Conservation (phyloP, 2,888 invertebrate species). For the Stenolophus ochropezus region DNA sequence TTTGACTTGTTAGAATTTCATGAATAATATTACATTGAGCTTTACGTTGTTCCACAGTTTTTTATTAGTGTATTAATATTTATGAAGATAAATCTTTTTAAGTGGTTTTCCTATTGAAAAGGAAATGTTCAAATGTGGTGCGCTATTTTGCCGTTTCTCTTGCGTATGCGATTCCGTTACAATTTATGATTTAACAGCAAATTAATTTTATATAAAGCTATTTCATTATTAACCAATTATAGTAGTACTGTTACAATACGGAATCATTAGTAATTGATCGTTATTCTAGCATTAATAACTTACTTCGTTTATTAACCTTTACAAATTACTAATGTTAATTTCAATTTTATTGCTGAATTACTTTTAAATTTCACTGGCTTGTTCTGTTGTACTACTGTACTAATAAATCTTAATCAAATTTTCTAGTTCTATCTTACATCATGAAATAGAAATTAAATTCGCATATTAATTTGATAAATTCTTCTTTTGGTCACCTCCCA, state of each 20-base stretch:
- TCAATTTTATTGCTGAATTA: neutral
- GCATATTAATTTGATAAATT: no score
- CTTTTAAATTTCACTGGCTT: no score
- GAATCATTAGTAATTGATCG: neutral
- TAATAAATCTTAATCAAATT: no score
- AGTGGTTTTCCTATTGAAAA: conserved; percentile 1
- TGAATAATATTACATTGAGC: neutral
- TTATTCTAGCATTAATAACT: neutral
- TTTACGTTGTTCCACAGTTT: neutral
- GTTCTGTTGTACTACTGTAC: no score
- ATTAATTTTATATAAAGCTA: neutral
- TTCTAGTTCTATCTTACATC: no score
- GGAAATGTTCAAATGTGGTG: conserved; percentile 12
- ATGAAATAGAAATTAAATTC: no score
- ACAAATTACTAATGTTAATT: neutral
- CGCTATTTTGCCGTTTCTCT: neutral
- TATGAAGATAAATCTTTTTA: conserved; percentile 8
- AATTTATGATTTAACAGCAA: neutral
- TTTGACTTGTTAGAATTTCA: neutral
- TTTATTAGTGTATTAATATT: conserved; percentile 24
- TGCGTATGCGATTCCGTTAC: neutral
- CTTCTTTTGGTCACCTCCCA: no score
- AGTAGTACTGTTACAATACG: neutral
- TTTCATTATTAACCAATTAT: conserved; percentile 1
- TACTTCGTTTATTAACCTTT: neutral